Evolutionary conservation across 2,797 vertebrate genomes (phyloP).

Genomic region (Sebastes itinus): DNA sequence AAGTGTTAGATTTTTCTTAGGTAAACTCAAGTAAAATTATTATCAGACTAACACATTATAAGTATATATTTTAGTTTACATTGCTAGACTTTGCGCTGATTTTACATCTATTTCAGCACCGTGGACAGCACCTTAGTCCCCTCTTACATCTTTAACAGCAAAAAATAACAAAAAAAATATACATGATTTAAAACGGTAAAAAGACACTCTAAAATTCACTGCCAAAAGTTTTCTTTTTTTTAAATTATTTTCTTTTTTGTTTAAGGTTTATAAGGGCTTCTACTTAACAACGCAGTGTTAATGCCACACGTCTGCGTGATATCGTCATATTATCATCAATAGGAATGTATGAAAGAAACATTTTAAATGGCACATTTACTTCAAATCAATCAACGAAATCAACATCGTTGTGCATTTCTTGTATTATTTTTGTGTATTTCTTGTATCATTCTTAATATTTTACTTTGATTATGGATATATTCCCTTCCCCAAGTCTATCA

Average conservation of each 20-base stretch:
- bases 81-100: not conserved
- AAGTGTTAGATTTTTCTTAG: not conserved
- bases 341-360: not conserved
- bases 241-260: not conserved
- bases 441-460: not conserved
- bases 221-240: not conserved
- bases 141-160: not conserved
- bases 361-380: not conserved
- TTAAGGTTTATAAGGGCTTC: not conserved
- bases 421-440: not conserved
- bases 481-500: too few species aligned
- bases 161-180: not conserved
- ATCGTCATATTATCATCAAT: not conserved
- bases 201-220: not conserved
- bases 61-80: not conserved
- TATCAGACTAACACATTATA: not conserved
- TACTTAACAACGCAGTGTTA: not conserved
- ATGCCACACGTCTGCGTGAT: not conserved
- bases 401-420: not conserved
- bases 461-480: not conserved
- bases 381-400: not conserved
- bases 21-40: not conserved
- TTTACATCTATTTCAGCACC: conserved; percentile 74
- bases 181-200: not conserved
- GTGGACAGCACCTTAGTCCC: conserved; percentile 70